Base-by-base conservation (phyloP, 2,113 vertebrate genomes). In the Megaptera novaeangliae region DNA sequence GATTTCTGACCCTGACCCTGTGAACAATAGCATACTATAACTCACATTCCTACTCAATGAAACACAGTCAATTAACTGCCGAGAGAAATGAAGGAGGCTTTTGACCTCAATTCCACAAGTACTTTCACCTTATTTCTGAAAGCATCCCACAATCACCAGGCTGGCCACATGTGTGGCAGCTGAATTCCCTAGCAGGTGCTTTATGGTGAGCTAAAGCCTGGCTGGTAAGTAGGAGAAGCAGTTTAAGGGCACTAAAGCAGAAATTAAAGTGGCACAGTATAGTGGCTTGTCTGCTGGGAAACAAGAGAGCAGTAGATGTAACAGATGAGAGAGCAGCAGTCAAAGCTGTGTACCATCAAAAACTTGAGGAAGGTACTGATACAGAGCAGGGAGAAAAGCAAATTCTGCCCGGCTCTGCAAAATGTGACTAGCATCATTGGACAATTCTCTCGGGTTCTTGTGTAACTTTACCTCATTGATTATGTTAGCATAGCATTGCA, bases 141-240 rank as follows among this genome's bases (percentile, higher is more conserved):
- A 87, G 12, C 5, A 7, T 87, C 31, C 29, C 39, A 81, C 27
- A 41, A 2, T 77, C 91, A 93, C 68, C 15, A 88, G 61, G 34
- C 71, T 83, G 89, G 64, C 44, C 81, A 63, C 71, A 82, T 6
- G 8, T 66, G 74, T 44, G 83, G 83, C 72, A 44, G 41, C 68
- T 64, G 69, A 96, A 95, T 78, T 98, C 92, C 96, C 52, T 34
- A 59, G 71, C 90, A 98, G 90, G 68, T 98, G 80, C 81, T 96
- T 84, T 92, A 89, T 81, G 49, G 68, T 77, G 57, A 85, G 55
- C 59, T 81, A 46, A 96, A 88, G n/a, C 75, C 31, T 49, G 75
- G 71, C 74, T 88, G 75, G 52, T 91, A 68, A 92, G 39, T 39
- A 12, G 6, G 71, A 92, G 88, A 77, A 88, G 34, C 84, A 71